Conservation (phyloP, 1,140 invertebrate genomes). For the Bombus waltoni region DNA sequence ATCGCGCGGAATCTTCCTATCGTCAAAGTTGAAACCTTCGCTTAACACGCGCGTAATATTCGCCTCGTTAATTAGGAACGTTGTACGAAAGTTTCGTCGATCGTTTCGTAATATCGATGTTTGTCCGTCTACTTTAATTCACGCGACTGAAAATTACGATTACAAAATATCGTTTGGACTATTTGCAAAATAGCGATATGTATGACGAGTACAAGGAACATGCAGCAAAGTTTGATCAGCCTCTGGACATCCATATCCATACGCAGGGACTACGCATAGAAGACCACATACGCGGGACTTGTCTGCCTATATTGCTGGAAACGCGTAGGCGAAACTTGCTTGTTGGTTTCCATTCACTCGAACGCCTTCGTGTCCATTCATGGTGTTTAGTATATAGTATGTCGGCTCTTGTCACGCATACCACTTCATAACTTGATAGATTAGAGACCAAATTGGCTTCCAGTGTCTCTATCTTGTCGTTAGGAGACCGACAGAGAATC, state of each 20-base stretch:
- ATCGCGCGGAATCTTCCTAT: constrained; percentile 49
- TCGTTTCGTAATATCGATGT: background rate
- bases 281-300: constrained; percentile 39
- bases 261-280: background rate
- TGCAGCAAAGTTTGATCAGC: background rate
- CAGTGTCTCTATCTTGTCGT: constrained; percentile 17
- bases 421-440: constrained; percentile 48
- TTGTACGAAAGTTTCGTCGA: background rate
- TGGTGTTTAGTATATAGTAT: constrained; percentile 63
- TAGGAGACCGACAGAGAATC: constrained; percentile 20
- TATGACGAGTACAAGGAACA: background rate
- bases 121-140: too few relatives aligned
- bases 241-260: constrained; percentile 26
- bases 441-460: constrained; percentile 35
- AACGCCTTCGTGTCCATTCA: constrained; percentile 73
- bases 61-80: background rate
- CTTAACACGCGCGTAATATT: background rate
- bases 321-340: constrained; percentile 66
- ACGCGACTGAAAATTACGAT: background rate
- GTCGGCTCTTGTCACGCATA: constrained; percentile 49
- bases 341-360: constrained; percentile 71
- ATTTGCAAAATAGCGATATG: too few relatives aligned
- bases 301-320: constrained; percentile 46
- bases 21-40: background rate
- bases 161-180: too few relatives aligned